A percentile compares a stretch with the other conserved stretches of the same genome.
Conservation (phyloP, 2,113 vertebrate genomes). For the Ctenomys sociabilis region DNA sequence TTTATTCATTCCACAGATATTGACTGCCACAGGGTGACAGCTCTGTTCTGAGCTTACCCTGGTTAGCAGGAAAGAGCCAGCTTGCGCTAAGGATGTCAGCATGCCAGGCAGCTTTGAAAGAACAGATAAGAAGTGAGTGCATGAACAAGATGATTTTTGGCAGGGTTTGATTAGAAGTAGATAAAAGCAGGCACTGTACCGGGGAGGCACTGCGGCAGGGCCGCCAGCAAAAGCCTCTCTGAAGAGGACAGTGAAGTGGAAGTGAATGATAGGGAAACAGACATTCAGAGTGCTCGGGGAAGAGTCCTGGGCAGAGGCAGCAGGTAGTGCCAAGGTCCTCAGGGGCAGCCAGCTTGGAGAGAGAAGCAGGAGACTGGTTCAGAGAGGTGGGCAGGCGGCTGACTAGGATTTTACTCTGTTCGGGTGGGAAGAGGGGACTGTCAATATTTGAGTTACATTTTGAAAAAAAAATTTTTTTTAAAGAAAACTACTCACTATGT, state of each 20-base stretch:
- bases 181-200: not conserved
- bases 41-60: not conserved
- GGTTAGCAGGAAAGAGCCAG: not conserved
- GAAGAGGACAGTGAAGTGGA: not conserved
- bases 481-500: not conserved
- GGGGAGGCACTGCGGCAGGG: not conserved
- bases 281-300: not conserved
- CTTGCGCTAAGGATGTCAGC: not conserved
- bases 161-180: constrained; percentile 28
- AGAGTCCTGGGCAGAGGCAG: not conserved
- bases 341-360: not conserved
- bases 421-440: not conserved
- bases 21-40: not conserved
- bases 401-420: not conserved
- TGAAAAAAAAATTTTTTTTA: not conserved
- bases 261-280: not conserved
- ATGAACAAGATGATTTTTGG: not conserved
- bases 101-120: not conserved
- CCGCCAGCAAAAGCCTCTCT: not conserved
- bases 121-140: not conserved
- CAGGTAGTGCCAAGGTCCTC: not conserved
- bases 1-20: not conserved
- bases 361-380: not conserved
- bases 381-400: not conserved
- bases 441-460: not conserved